These are phyloP conservation scores for Panorpa germanica DNA, from an alignment of 2,888 invertebrate species.

Conservation along the genomic window DNA sequence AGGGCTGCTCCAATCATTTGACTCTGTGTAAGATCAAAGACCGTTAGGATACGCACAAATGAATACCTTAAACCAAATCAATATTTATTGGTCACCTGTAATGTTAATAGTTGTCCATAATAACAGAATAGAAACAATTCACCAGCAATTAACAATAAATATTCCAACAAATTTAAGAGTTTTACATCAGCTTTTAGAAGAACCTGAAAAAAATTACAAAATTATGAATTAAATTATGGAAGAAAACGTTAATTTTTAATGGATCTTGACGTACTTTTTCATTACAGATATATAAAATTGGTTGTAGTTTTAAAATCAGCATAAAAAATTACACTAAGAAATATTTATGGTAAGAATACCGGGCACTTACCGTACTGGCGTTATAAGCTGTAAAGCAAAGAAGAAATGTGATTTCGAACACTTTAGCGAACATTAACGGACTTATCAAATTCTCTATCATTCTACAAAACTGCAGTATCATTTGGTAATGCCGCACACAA, in stretches of 20 bases:
- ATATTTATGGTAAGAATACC: no score
- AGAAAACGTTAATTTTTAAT: neutral
- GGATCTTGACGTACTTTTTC: no score
- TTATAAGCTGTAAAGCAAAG: slow-evolving; percentile 21
- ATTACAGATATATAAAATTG: no score
- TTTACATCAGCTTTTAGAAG: slow-evolving; percentile 9
- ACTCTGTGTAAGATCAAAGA: slow-evolving; percentile 15
- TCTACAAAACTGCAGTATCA: slow-evolving; percentile 16
- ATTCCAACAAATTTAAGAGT: slow-evolving; percentile 17
- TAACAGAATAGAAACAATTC: slow-evolving; percentile 21
- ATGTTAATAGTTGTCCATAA: slow-evolving; percentile 17
- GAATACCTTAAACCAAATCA: no score
- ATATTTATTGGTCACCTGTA: slow-evolving; percentile 7
- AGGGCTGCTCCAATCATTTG: slow-evolving; percentile 18
- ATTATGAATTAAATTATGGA: no score
- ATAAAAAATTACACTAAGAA: neutral
- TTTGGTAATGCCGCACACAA: slow-evolving; percentile 20
- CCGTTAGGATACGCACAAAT: no score
- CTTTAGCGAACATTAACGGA: slow-evolving; percentile 20
- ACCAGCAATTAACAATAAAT: slow-evolving; percentile 17
- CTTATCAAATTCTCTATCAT: slow-evolving; percentile 20
- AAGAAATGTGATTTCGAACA: slow-evolving; percentile 18
- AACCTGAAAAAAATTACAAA: no score
- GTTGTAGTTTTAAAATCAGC: neutral
- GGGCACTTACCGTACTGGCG: slow-evolving; percentile 18